Base-by-base conservation (phyloP, 2,113 vertebrate genomes). In the Camelus dromedarius region DNA sequence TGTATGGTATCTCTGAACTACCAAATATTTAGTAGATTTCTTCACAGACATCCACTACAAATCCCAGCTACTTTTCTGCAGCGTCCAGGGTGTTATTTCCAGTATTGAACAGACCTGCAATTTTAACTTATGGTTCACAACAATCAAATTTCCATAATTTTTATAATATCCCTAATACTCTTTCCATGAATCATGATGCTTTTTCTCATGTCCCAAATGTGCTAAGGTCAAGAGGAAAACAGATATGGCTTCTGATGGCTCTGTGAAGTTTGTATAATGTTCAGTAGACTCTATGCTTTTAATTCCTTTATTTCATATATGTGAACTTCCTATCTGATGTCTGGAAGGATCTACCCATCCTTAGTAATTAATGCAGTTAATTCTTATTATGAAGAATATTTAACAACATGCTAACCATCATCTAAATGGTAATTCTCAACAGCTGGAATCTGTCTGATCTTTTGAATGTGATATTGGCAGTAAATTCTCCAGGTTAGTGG, bases 31-130 rank as follows among this genome's bases (percentile, higher is more conserved):
- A 35, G 28, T 58, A 66, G 7, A 0, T 70, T 87, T 69, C 32
- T 76, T 62, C 19, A 69, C 0, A 12, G 18, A 13, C 0, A 67
- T 3, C 18, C 50, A 32, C n/a, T 1, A 11, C 24, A 90, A 56
- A 50, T 82, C 9, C 58, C 22, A 56, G 6, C 18, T 69, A 8
- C 12, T 66, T 73, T 67, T 46, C 42, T 85, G 48, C 1, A 26
- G 4, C 15, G 54, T 67, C 11, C 32, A 66, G 26, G 4, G 26
- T 54, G 5, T 66, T 50, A 50, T 30, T 91, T 54, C 4, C 3
- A 82, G 12, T 93, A 85, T 87, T 10, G 2, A 35, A 16, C 12
- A 42, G 52, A 48, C 7, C 18, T 72, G 10, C 6, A 72, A 1
- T 89, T 69, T 89, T 72, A 35, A 60, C 4, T 18, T 42, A 28